Conservation (phyloP, 2,113 vertebrate species). For the Cricetomys ansorgei region DNA sequence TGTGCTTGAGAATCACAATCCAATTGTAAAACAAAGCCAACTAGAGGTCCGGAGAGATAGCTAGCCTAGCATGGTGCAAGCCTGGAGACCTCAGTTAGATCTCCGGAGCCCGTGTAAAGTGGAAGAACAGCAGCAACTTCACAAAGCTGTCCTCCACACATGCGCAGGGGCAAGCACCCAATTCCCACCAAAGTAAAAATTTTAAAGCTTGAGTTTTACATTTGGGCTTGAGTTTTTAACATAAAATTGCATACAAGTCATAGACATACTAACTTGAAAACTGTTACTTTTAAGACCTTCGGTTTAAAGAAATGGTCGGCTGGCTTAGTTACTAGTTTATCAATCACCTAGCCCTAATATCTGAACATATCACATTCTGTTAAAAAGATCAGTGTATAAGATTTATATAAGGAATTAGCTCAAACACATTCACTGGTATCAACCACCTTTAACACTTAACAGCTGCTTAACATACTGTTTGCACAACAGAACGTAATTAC, state of each 20-base stretch:
- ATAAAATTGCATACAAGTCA: neutral
- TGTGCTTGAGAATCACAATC: neutral
- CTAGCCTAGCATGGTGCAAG: neutral
- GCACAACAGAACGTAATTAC: constrained; percentile 18
- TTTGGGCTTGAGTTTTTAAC: neutral
- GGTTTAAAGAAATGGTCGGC: neutral
- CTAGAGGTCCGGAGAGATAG: neutral
- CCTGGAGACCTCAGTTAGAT: neutral
- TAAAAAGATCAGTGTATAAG: neutral
- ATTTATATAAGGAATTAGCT: neutral
- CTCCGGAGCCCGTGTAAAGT: neutral
- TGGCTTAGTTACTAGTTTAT: constrained; percentile 6
- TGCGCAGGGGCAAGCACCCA: neutral
- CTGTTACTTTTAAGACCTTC: constrained; percentile 13
- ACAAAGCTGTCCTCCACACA: neutral
- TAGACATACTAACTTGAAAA: constrained; percentile 34
- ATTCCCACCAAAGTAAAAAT: neutral
- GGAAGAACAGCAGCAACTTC: neutral
- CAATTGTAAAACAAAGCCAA: neutral
- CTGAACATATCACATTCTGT: neutral
- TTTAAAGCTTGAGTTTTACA: neutral
- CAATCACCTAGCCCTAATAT: neutral
- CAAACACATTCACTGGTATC: constrained; percentile 19
- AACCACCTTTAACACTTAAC: neutral
- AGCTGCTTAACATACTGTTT: neutral